Base-by-base conservation (phyloP, 2,113 vertebrate genomes). In the Geococcyx californianus region DNA sequence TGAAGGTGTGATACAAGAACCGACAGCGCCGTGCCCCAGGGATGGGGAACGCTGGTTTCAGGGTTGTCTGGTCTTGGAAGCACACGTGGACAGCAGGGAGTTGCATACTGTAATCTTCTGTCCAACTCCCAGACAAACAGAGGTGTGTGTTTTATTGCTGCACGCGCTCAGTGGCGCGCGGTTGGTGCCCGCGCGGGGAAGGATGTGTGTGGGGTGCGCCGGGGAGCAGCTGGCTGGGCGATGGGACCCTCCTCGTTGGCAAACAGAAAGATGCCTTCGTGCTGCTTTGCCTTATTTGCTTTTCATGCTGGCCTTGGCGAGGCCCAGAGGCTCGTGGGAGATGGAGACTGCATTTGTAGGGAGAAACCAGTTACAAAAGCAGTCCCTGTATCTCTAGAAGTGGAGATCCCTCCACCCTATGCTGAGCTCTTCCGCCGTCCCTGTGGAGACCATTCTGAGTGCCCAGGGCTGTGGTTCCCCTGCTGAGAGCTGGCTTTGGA, bases 11-110 rank as follows among this genome's bases (percentile, higher is more conserved):
- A 3, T 23, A 17, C 9, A 5, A 26, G 33, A 52, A 59, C 29
- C 7, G 31, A 16, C 42, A 45, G 1, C 0, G 0, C 18, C 0
- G 0, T 83, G 51, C 23, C 38, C 42, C 26, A 4, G 4, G 55
- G 85, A 38, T 0, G 5, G 70, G 47, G 59, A 76, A 11, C 9
- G 2, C 0, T 0, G 6, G 6, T 63, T 70, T 70, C 33, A 6
- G 21, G 29, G 52, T 13, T 64, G n/a, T n/a, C 55, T 0, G 1
- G 10, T 49, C 82, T 58, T 44, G 49, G 59, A 80, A 66, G 34
- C 26, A 34, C 40, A 47, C 10, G 20, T 70, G 63, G 59, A 42
- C 33, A 20, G 49, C 0, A 5, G 66, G 60, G 34, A 33, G 28
- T 23, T 11, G 2, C 42, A 25, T 52, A 11, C 21, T 87, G 49